phyloP scores from a whole-genome alignment of 2,888 invertebrate genomes.

The Dermolepida albohirtum region DNA sequence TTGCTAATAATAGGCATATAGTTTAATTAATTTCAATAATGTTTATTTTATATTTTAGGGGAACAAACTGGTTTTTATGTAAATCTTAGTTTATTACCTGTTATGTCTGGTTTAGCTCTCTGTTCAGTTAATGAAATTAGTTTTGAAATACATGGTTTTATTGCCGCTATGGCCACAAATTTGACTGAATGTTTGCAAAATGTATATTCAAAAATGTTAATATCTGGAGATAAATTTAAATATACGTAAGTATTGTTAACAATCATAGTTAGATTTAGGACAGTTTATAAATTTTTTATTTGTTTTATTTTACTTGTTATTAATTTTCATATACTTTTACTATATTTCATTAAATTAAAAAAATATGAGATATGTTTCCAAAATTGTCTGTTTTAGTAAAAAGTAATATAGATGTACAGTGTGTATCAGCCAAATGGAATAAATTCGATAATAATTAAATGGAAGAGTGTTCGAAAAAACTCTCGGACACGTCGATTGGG shows the following conservation, averaged over 20 bases:
- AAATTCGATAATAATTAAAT: no score
- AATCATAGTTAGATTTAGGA: no score
- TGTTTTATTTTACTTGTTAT: no score
- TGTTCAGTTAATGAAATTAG: conserved; percentile 83
- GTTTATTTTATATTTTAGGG: conserved; percentile 63
- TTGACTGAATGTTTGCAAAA: conserved; percentile 83
- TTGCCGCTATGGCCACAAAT: conserved; percentile 83
- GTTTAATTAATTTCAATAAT: not conserved
- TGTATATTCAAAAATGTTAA: conserved; percentile 82
- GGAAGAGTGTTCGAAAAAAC: no score
- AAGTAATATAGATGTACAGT: no score
- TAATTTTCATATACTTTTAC: no score
- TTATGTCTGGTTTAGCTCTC: conserved; percentile 81
- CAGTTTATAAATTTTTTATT: no score
- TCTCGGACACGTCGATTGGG: no score
- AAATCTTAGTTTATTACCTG: conserved; percentile 78
- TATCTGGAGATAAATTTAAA: conserved; percentile 79
- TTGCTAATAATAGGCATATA: conserved; percentile 36
- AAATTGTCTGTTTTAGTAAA: no score
- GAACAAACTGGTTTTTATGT: conserved; percentile 76
- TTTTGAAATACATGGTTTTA: conserved; percentile 78
- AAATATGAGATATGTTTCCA: no score
- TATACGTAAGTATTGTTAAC: conserved; percentile 72
- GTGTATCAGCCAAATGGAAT: no score
- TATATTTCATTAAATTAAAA: no score